Evolutionary conservation across 2,888 invertebrate genomes (phyloP).

Genomic region (Terebella lapidaria): DNA sequence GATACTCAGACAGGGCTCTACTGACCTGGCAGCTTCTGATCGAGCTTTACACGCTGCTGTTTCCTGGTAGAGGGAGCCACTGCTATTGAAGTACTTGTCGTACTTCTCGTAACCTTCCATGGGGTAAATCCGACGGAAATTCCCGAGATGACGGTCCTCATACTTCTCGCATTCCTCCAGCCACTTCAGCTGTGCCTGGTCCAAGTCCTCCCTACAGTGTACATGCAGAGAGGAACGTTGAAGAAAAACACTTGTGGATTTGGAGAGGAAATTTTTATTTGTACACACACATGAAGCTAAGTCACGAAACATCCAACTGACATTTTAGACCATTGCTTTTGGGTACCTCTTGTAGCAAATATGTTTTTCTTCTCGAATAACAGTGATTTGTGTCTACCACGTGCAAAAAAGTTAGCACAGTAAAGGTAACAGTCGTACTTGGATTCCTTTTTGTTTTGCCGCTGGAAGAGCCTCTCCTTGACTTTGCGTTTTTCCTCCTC

Average conservation of each 20-base stretch:
- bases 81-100: conserved; percentile 51
- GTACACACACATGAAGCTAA: too few relatives aligned
- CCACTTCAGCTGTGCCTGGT: conserved; percentile 48
- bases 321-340: too few relatives aligned
- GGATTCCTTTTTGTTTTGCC: conserved; percentile 46
- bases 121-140: conserved; percentile 53
- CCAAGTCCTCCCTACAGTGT: conserved; percentile 47
- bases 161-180: conserved; percentile 46
- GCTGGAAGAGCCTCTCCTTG: conserved; percentile 50
- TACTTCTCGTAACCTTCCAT: conserved; percentile 43
- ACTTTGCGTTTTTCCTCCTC: conserved; percentile 50
- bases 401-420: too few relatives aligned
- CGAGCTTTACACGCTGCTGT: conserved; percentile 53
- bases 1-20: too few relatives aligned
- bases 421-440: too few relatives aligned
- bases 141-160: conserved; percentile 50
- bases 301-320: too few relatives aligned
- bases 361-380: too few relatives aligned
- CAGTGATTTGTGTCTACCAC: too few relatives aligned
- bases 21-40: conserved; percentile 51
- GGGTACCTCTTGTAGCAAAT: too few relatives aligned
- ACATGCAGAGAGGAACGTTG: conserved; percentile 6
- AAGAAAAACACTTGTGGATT: background rate
- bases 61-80: conserved; percentile 53
- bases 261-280: too few relatives aligned